These are phyloP conservation scores for Sphaerodactylus townsendi DNA, from an alignment of 2,113 vertebrate species.

Conservation along the genomic window DNA sequence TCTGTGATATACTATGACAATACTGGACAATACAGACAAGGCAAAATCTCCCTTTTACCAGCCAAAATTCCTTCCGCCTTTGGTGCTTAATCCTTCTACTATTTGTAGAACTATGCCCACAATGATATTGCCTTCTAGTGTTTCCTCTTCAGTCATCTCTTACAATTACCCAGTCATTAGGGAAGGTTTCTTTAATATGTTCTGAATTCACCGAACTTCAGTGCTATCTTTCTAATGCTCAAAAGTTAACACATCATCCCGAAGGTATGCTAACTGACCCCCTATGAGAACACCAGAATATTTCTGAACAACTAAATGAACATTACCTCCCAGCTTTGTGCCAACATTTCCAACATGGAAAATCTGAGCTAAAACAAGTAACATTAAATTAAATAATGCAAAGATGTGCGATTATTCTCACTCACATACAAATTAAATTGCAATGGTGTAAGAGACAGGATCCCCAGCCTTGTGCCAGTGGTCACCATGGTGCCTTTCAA, in stretches of 20 bases:
- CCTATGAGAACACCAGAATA: neutral
- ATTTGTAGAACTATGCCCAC: slow-evolving; percentile 16
- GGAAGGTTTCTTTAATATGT: neutral
- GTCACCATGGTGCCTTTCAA: too few species aligned
- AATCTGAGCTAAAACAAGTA: neutral
- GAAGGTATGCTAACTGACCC: slow-evolving; percentile 10
- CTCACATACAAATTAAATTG: neutral
- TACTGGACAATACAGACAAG: slow-evolving; percentile 4
- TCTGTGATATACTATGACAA: neutral
- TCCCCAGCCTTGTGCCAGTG: too few species aligned
- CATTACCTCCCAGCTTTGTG: neutral
- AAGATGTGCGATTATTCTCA: too few species aligned
- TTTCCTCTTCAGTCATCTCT: neutral
- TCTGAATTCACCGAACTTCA: slow-evolving; percentile 20
- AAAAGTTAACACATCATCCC: slow-evolving; percentile 24
- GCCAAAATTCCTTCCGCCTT: slow-evolving; percentile 10
- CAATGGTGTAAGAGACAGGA: neutral
- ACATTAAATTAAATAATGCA: neutral
- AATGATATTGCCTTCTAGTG: slow-evolving; percentile 1
- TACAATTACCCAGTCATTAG: slow-evolving; percentile 15
- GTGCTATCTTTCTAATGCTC: neutral
- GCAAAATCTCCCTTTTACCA: slow-evolving; percentile 10
- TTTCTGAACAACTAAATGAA: neutral
- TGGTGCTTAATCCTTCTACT: slow-evolving; percentile 5
- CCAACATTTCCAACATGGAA: neutral